Percentiles rank a stretch among this genome's conserved stretches.
Evolutionary conservation across 2,888 invertebrate genomes (phyloP).

Genomic region (Ormyrus pomaceus): DNA sequence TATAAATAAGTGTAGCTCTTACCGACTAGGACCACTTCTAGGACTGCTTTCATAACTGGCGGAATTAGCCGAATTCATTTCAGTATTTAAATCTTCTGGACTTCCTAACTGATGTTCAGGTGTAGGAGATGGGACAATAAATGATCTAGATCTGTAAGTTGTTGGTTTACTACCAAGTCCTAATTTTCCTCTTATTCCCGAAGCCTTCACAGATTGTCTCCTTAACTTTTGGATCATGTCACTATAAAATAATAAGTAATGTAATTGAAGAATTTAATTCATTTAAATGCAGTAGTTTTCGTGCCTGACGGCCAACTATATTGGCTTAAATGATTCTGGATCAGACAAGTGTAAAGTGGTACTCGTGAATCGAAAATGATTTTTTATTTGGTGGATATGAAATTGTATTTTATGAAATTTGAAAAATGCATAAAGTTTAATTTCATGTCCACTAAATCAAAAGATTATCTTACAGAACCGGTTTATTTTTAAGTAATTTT

Average conservation of each 20-base stretch:
- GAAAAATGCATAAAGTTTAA: too few species aligned
- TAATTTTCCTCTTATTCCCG: conserved; percentile 87
- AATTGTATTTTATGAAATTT: too few species aligned
- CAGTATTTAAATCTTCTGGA: conserved; percentile 70
- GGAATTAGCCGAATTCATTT: conserved; percentile 76
- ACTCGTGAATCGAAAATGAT: too few species aligned
- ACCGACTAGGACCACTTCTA: conserved; percentile 81
- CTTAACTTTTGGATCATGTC: conserved; percentile 95
- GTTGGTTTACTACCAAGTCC: conserved; percentile 80
- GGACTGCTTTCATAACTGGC: conserved; percentile 86
- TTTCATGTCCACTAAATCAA: too few species aligned
- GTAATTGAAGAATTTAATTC: too few species aligned
- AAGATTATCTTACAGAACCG: too few species aligned
- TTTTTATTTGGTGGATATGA: too few species aligned
- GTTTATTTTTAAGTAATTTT: conserved; percentile 21
- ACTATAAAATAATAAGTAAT: conserved; percentile 73
- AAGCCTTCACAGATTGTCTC: conserved; percentile 88
- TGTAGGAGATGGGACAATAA: conserved; percentile 84
- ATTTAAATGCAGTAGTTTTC: too few species aligned
- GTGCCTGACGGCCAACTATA: too few species aligned
- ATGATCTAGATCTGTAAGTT: conserved; percentile 86
- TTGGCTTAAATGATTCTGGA: too few species aligned
- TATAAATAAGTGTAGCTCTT: conserved; percentile 27
- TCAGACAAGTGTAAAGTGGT: too few species aligned
- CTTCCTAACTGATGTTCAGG: conserved; percentile 80